Base-by-base conservation (phyloP, 2,888 invertebrate genomes). In the Dasypogon diadema region DNA sequence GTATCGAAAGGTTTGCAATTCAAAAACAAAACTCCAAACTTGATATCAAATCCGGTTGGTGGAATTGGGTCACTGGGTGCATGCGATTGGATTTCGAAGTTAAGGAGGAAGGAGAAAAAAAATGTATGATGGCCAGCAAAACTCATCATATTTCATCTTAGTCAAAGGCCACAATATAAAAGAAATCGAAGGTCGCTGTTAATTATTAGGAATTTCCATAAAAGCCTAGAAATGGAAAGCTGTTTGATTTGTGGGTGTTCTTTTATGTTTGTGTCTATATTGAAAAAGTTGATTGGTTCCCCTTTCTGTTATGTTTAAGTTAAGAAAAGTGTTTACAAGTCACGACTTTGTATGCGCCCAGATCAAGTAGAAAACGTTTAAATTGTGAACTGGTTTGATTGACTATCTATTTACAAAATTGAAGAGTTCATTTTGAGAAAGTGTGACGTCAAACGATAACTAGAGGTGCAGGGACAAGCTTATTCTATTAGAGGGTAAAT, bases 61-160 rank as follows among this genome's bases (percentile, higher is more conserved):
- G 26, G 14, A 56, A 56, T 26, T 56, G 26, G 56, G 56, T 56
- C 56, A 56, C n/a, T 56, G 56, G 56, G 56, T 56, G 56, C 56
- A n/a, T 56, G 14, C n/a, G 51, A 8, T 51, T 24, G 14, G 10
- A 56, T 56, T 56, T 56, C 54, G 5, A 18, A 22, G 10, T 21
- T 18, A 6, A 54, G 6, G 10, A 21, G 48, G 14, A 18, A n/a
- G 10, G 6, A 18, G 12, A 6, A 54, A 22, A 12, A 54, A 54
- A 54, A 3, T n/a, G n/a, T 14, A n/a, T 24, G 48, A 24, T 12
- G 18, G 12, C 10, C 54, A 12, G 10, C 42, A 42, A 6, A 42
- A 30, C 10, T 5, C 10, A 30, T 1, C 6, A 30, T 30, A 30
- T 30, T 12, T 6, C 42, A 42, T 42, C 1, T 42, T 12, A 12